Conservation (phyloP, 2,888 invertebrate genomes). For the Punctoribates punctum region DNA sequence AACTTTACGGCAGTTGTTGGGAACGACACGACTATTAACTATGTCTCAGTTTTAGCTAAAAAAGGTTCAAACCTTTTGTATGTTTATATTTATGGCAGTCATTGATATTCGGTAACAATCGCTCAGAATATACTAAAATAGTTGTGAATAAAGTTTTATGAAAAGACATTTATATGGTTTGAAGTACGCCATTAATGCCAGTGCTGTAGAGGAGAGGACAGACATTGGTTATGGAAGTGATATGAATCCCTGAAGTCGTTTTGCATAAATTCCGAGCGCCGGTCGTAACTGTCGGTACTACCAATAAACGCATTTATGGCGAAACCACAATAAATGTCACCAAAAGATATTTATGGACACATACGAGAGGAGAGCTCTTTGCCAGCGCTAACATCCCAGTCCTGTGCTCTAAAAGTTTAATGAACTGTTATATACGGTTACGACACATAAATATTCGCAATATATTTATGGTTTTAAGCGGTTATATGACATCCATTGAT, state of each 20-base stretch:
- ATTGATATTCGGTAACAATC: neutral
- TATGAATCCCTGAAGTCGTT: slow-evolving; percentile 16
- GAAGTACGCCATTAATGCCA: slow-evolving; percentile 14
- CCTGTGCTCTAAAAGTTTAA: neutral
- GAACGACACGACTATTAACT: neutral
- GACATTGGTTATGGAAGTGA: neutral
- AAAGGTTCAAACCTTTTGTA: neutral
- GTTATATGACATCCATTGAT: neutral
- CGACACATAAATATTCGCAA: neutral
- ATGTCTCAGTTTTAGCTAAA: no score
- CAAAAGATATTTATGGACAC: slow-evolving; percentile 17
- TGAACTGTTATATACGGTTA: slow-evolving; percentile 26
- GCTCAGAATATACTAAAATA: neutral
- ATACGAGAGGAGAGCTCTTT: neutral
- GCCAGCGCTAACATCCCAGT: neutral
- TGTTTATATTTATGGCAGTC: slow-evolving; percentile 1
- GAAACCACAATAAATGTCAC: slow-evolving; percentile 27
- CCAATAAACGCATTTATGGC: slow-evolving; percentile 5
- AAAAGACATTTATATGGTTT: slow-evolving; percentile 10
- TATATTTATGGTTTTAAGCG: neutral
- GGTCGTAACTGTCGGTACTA: neutral
- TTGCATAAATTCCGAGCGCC: slow-evolving; percentile 17
- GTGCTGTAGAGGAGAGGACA: neutral
- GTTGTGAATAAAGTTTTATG: slow-evolving; percentile 22
- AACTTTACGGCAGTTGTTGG: neutral